These are phyloP conservation scores for Gandaritis pyraliata DNA, from an alignment of 2,888 invertebrate genomes.

Conservation along the genomic window DNA sequence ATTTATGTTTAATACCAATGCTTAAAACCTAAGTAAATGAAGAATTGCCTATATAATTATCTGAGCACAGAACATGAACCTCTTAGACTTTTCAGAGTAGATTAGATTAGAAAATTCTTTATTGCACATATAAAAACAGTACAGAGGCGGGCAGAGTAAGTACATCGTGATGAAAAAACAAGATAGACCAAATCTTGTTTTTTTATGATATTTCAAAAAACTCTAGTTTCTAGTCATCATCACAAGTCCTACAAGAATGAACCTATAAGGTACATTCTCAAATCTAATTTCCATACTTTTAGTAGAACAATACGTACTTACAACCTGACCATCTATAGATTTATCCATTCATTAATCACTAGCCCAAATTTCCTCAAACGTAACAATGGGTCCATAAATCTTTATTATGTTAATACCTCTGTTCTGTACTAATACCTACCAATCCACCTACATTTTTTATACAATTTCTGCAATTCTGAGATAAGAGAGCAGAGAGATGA, in stretches of 20 bases:
- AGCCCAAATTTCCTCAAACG: constrained; percentile 12
- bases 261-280: too few relatives aligned
- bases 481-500: constrained; percentile 2
- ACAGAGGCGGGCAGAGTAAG: too few relatives aligned
- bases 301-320: too few relatives aligned
- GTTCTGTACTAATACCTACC: neutral
- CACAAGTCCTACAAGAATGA: too few relatives aligned
- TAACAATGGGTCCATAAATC: constrained; percentile 25
- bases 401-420: constrained; percentile 2
- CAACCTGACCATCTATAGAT: neutral
- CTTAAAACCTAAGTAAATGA: neutral
- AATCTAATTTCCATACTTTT: too few relatives aligned
- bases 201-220: too few relatives aligned
- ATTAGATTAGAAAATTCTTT: too few relatives aligned
- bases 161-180: too few relatives aligned
- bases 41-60: neutral
- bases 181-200: neutral
- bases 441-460: neutral
- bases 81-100: neutral
- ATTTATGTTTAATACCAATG: too few relatives aligned
- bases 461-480: constrained; percentile 9
- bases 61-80: constrained; percentile 3
- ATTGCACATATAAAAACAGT: too few relatives aligned
- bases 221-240: too few relatives aligned
- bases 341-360: constrained; percentile 19